Conservation (phyloP, 2,113 vertebrate genomes). For the Parotia lawesii region DNA sequence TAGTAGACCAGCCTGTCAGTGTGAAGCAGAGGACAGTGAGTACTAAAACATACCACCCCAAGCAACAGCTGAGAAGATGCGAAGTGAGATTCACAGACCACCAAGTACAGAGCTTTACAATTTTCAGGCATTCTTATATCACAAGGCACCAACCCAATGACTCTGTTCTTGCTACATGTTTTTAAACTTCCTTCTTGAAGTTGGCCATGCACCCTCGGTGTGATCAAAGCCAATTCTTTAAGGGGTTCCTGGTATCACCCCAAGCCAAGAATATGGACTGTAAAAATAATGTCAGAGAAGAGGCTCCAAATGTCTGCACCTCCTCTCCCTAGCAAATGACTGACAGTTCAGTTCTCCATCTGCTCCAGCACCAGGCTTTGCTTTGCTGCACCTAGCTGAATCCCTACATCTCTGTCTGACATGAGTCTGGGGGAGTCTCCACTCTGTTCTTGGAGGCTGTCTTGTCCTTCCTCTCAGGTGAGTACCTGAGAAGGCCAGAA, state of each 20-base stretch:
- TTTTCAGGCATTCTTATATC: background rate
- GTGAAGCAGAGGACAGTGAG: background rate
- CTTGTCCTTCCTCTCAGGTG: background rate
- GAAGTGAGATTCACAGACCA: background rate
- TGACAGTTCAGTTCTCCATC: background rate
- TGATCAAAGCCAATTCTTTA: background rate
- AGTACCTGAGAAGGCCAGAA: background rate
- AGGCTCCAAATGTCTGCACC: background rate
- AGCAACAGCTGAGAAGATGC: background rate
- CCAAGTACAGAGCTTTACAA: background rate
- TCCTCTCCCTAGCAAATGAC: background rate
- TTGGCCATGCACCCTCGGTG: background rate
- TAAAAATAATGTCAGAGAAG: background rate
- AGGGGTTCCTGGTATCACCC: background rate
- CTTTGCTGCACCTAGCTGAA: background rate
- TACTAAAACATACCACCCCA: background rate
- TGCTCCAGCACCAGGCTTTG: background rate
- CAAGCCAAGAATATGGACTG: background rate
- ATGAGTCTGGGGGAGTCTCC: background rate
- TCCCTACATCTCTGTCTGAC: background rate
- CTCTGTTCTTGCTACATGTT: background rate
- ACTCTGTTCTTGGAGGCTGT: background rate
- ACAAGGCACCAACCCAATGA: constrained; percentile 43
- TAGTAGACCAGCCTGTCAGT: background rate
- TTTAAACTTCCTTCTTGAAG: background rate